Base-by-base conservation (phyloP, 2,113 vertebrate species). In the Bolborhynchus lineola region DNA sequence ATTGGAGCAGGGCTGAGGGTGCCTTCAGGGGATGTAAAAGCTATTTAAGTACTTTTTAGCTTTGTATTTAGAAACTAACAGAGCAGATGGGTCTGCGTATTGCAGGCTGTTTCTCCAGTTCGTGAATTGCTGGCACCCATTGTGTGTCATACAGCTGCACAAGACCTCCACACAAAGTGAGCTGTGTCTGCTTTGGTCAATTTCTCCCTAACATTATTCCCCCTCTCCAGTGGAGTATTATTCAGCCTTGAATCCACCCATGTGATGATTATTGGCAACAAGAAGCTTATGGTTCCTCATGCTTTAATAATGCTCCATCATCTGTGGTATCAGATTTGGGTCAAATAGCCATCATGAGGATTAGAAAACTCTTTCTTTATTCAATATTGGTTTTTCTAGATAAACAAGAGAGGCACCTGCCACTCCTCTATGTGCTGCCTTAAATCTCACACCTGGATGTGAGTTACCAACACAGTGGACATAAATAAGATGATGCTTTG, bases 191-290 rank as follows among this genome's bases (percentile, higher is more conserved):
- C 72, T 88, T 33, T 71, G 83, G 88, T 72, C 80, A 86, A 2
- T 60, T 90, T 67, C 80, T 86, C 63, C 82, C 47, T 67, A 11
- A 18, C 26, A 15, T 81, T 81, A 46, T 81, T 72, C 69, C 42
- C 11, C 0, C 29, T 92, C 72, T 86, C 55, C 52, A 42, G 55
- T 75, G 64, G 59, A 79, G 46, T 60, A 47, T 86, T 92, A 63
- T 29, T 91, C 86, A 92, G 65, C 47, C 69, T 93, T 69, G 50
- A 86, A 55, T 78, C 92, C 80, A 81, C 28, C 46, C 79, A 6
- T 77, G 89, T 94, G 92, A 62, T 94, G 82, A 92, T 86, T 95
- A 91, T 91, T 75, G 82, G 82, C 95, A 96, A 53, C 24, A 7
- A 1, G 10, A 67, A 84, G 46, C 86, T 91, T 60, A 29, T 42